phyloP scores from a whole-genome alignment of 2,888 invertebrate genomes.

The Tetragnatha montana region DNA sequence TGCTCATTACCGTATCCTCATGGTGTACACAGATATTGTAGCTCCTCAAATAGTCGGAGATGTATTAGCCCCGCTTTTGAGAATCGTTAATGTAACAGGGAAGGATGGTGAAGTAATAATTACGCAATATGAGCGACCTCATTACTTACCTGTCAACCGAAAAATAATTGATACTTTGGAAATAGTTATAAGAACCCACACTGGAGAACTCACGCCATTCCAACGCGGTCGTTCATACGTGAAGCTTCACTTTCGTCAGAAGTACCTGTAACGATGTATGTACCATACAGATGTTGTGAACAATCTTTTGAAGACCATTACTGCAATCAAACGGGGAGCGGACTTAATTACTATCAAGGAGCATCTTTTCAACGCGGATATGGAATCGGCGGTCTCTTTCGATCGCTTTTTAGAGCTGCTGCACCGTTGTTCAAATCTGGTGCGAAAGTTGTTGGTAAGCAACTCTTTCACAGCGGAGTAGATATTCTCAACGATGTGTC shows the following conservation, averaged over 20 bases:
- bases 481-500: slow-evolving; percentile 16
- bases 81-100: too few species aligned
- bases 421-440: slow-evolving; percentile 23
- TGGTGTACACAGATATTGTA: slow-evolving; percentile 72
- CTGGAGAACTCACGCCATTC: too few species aligned
- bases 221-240: neutral
- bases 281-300: slow-evolving; percentile 26
- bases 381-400: slow-evolving; percentile 33
- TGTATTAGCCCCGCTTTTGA: too few species aligned
- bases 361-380: slow-evolving; percentile 28
- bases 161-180: too few species aligned
- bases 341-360: slow-evolving; percentile 34
- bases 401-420: slow-evolving; percentile 33
- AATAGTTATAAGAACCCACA: too few species aligned
- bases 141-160: too few species aligned
- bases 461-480: slow-evolving; percentile 25
- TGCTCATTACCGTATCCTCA: slow-evolving; percentile 40
- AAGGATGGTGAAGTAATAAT: too few species aligned
- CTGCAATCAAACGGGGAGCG: slow-evolving; percentile 11
- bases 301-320: slow-evolving; percentile 33
- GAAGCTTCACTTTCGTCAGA: neutral
- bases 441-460: slow-evolving; percentile 18
- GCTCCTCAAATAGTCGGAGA: too few species aligned
- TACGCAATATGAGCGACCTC: too few species aligned
- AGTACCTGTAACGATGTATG: slow-evolving; percentile 17